Percentiles rank a stretch among this genome's conserved stretches.
phyloP scores from a whole-genome alignment of 2,113 vertebrate genomes.

The Xyliphius kryptos region DNA sequence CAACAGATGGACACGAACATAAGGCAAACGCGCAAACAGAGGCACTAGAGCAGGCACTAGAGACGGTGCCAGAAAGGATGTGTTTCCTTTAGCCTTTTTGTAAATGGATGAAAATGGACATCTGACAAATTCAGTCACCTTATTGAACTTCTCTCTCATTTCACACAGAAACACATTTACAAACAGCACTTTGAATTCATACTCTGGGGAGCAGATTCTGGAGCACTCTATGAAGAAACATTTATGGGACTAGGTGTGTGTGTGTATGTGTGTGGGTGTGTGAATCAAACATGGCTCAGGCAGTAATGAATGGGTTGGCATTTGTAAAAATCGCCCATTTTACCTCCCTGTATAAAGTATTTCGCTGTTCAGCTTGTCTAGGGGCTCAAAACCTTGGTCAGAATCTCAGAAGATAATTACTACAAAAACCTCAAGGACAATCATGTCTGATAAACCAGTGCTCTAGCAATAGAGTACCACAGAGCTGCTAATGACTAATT shows the following conservation, averaged over 20 bases:
- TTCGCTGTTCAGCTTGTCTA: slow-evolving; percentile 57
- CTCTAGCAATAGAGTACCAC: not conserved
- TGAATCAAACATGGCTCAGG: slow-evolving; percentile 3
- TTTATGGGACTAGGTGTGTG: slow-evolving; percentile 38
- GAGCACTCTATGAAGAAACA: slow-evolving; percentile 63
- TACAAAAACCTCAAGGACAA: not conserved
- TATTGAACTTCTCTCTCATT: slow-evolving; percentile 36
- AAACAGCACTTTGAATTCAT: slow-evolving; percentile 51
- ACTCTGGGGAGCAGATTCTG: slow-evolving; percentile 49
- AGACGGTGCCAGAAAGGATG: not conserved
- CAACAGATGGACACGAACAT: slow-evolving; percentile 22
- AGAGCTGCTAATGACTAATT: slow-evolving; percentile 16
- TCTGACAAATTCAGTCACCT: slow-evolving; percentile 32
- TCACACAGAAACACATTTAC: slow-evolving; percentile 21
- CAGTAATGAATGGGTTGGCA: slow-evolving; percentile 64
- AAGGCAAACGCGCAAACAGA: slow-evolving; percentile 18
- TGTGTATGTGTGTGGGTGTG: not conserved
- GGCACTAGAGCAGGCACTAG: slow-evolving; percentile 5
- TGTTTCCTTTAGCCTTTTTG: not conserved
- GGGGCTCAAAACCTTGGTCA: slow-evolving; percentile 33
- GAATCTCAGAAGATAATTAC: slow-evolving; percentile 21
- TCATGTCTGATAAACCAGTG: slow-evolving; percentile 6
- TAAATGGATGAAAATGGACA: slow-evolving; percentile 25
- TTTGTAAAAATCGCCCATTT: slow-evolving; percentile 59
- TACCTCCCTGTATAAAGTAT: slow-evolving; percentile 57